Base-by-base conservation (phyloP, 2,888 invertebrate genomes). In the Leptinotarsa juncta region DNA sequence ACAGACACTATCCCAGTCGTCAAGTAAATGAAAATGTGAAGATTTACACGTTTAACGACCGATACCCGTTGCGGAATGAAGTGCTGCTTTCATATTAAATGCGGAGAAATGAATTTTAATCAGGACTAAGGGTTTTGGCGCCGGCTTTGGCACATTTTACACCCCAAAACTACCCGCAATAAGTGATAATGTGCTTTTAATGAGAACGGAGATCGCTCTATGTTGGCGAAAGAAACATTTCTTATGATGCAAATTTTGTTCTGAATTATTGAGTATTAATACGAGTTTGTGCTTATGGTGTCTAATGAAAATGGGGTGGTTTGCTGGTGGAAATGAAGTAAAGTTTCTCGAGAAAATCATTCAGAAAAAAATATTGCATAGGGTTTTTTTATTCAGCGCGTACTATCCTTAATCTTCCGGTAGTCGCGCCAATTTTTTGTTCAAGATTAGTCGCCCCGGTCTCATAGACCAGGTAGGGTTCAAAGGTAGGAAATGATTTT, bases 171-270 rank as follows among this genome's bases (percentile, higher is more conserved):
- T 81, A 80, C 79, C 79, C 80, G 79, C 81, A 81, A 81, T 82
- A 79, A 83, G 78, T 80, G 81, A 79, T 81, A 82, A 83, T 81
- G 80, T 78, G 73, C 75, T 79, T 80, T 81, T 82, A 82, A 83
- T 82, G 82, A 78, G 80, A 72, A 76, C 70, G 74, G 50, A 74
- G 76, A 78, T 73, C 73, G 74, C 75, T 78, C 48, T 57, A 23
- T 55, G 69, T 20, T 48, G 50, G 69, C 18, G 23, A 23, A 69
- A 57, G 57, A 57, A 48, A 60, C 57, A 69, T 69, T 69, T 48
- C 18, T 55, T 48, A 49, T 53, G 51, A 67, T 23, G 32, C 16
- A 51, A 51, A 67, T 53, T n/a, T 53, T 23, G 51, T 23, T 62
- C 14, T 1, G 32, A 32, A 62, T 32, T 62, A 42, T n/a, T 62